phyloP scores from a whole-genome alignment of 2,797 vertebrate genomes.

The Numenius phaeopus region DNA sequence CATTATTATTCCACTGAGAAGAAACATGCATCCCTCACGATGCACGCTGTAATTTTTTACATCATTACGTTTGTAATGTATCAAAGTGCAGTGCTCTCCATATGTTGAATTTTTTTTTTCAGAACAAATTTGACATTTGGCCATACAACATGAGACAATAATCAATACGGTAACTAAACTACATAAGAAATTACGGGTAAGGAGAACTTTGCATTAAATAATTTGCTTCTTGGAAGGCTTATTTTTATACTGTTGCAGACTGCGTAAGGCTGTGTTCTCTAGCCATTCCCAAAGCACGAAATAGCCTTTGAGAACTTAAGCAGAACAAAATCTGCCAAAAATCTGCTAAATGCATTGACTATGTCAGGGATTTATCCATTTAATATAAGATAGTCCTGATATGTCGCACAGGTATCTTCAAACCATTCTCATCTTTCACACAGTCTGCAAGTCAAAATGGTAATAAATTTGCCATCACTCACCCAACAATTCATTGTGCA shows the following conservation, averaged over 20 bases:
- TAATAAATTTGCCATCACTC: not conserved
- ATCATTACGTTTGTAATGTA: not conserved
- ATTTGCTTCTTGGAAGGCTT: not conserved
- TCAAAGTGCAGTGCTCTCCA: not conserved
- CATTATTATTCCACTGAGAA: not conserved
- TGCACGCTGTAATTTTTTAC: not conserved
- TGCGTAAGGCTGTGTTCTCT: not conserved
- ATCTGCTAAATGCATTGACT: not conserved
- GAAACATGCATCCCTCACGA: not conserved
- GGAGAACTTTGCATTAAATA: not conserved
- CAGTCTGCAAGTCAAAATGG: not conserved
- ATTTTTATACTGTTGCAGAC: not conserved
- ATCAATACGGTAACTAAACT: not conserved
- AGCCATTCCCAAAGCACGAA: slow-evolving; percentile 3
- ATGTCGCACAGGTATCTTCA: not conserved
- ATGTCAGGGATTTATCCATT: not conserved
- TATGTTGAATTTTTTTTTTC: not conserved
- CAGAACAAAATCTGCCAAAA: slow-evolving; percentile 22
- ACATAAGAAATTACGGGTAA: not conserved
- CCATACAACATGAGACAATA: not conserved
- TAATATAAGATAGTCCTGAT: not conserved
- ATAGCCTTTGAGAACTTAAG: not conserved
- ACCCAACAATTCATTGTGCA: not conserved
- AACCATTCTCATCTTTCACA: not conserved
- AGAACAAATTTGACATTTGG: not conserved